Evolutionary conservation across 2,113 vertebrate species (phyloP).

Genomic region (Sturnus vulgaris): DNA sequence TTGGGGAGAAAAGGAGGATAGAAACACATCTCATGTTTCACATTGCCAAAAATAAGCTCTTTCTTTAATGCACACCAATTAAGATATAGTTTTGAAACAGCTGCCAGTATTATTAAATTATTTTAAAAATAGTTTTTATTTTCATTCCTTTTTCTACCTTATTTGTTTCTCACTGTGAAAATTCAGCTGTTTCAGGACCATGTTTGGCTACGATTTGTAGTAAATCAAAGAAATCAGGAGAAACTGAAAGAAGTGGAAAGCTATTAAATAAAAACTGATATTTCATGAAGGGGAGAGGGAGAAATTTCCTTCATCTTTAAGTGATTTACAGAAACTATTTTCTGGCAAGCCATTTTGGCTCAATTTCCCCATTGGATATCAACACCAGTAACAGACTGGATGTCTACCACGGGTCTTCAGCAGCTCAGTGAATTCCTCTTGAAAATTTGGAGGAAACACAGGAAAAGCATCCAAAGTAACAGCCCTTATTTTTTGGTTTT

Average conservation of each 20-base stretch:
- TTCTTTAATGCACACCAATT: not conserved
- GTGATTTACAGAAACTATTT: not conserved
- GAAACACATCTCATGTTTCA: not conserved
- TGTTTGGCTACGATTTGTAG: not conserved
- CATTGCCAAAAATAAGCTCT: not conserved
- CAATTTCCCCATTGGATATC: not conserved
- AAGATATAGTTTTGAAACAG: not conserved
- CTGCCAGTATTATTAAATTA: not conserved
- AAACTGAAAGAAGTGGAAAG: not conserved
- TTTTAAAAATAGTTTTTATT: not conserved
- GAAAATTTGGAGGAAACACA: not conserved
- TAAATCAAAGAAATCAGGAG: not conserved
- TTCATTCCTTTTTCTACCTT: not conserved
- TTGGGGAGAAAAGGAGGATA: not conserved
- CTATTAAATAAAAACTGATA: not conserved
- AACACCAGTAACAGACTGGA: not conserved
- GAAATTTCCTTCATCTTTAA: not conserved
- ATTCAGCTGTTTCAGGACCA: not conserved
- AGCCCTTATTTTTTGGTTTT: not conserved
- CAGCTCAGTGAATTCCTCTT: not conserved
- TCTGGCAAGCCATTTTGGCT: not conserved
- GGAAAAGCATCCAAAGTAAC: not conserved
- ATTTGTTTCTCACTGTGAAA: not conserved
- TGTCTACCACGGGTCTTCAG: not conserved
- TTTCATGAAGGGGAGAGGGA: not conserved